Base-by-base conservation (phyloP, 2,113 vertebrate genomes). In the Anser cygnoides region DNA sequence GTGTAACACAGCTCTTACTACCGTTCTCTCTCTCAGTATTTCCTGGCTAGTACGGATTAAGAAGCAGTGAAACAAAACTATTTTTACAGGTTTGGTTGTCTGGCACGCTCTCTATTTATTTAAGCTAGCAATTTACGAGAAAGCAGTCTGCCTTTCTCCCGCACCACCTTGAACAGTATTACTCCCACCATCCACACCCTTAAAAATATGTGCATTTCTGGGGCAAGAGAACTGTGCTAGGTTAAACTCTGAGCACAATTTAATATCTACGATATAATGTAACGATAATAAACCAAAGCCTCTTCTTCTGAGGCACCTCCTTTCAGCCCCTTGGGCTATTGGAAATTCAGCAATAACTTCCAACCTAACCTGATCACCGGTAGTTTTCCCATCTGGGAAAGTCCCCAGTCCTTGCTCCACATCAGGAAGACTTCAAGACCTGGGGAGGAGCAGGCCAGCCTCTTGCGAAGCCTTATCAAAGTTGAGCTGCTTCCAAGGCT, bases 11-110 rank as follows among this genome's bases (percentile, higher is more conserved):
- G 62, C 39, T 77, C 89, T 87, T 41, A 68, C 84, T 67, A 25
- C 81, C 3, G 2, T 54, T 33, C 35, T 66, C n/a, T 65, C 31
- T 94, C 76, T 93, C 89, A 89, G 80, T 87, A 91, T 96, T 95
- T 96, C 93, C 89, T 95, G 93, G 80, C 90, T 90, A 55, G 74
- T 50, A 66, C 0, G 28, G 89, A 94, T 93, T 94, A 96, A 93
- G 84, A n/a, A 67, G 54, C 77, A 91, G 82, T 70, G 95, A 96
- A 97, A 94, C 73, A 90, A 87, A 85, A 79, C 84, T 91, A 62
- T 96, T 96, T 97, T 96, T 79, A 92, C 95, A 94, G 92, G 81
- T 95, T 94, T 80, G 44, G 74, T 80, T 95, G 84, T 88, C 95
- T 97, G 96, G 87, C 93, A 73, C 22, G 23, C 66, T 91, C 22